A percentile compares a stretch with the other conserved stretches of the same genome.
These are phyloP conservation scores for Alosa alosa DNA, from an alignment of 2,113 vertebrate species.

Conservation along the genomic window DNA sequence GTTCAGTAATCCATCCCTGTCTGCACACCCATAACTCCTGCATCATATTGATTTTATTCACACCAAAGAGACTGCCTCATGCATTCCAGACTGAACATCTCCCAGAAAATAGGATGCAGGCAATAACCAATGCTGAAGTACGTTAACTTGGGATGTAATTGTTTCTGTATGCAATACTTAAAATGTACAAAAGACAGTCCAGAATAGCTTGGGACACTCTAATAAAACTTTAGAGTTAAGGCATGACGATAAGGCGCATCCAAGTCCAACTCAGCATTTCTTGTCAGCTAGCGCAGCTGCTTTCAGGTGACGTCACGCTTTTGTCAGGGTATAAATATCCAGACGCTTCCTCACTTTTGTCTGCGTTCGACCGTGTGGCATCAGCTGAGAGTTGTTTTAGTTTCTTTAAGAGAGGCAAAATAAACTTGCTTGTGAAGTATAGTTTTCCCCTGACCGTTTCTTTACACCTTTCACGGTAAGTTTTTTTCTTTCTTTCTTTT, in stretches of 20 bases:
- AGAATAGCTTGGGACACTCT: background rate
- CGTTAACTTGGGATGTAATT: too few species aligned
- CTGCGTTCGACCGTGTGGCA: background rate
- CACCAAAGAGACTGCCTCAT: too few species aligned
- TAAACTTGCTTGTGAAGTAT: background rate
- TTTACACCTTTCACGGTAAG: background rate
- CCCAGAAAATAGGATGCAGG: too few species aligned
- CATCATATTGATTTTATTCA: too few species aligned
- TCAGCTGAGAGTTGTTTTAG: background rate
- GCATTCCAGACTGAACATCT: too few species aligned
- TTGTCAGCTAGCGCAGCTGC: slow-evolving; percentile 33
- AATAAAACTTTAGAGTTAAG: background rate
- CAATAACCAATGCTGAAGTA: too few species aligned
- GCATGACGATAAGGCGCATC: background rate
- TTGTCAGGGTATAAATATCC: slow-evolving; percentile 50
- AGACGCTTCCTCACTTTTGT: background rate
- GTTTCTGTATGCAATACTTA: background rate
- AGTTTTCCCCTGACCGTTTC: background rate
- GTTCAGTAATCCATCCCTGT: too few species aligned
- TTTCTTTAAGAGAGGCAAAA: background rate
- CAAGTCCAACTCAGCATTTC: background rate
- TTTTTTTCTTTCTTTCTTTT: background rate
- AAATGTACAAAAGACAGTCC: background rate
- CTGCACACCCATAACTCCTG: too few species aligned
- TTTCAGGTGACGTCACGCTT: slow-evolving; percentile 51